A percentile compares a stretch with the other conserved stretches of the same genome.
Evolutionary conservation across 1,140 invertebrate species (phyloP).

Genomic region (Epicauta chinensis): DNA sequence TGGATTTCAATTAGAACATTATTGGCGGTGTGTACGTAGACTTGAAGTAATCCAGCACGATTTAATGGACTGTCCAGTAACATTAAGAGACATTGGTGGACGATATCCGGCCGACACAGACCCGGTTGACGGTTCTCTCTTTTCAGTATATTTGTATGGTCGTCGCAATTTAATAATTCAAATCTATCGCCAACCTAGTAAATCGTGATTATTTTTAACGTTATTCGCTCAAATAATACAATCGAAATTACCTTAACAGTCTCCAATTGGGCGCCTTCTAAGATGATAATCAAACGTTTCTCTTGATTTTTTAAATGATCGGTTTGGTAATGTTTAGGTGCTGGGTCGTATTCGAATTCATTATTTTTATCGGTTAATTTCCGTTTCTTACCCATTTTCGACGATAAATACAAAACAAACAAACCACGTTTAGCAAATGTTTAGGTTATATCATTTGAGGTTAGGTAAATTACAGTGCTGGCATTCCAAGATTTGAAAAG

Average conservation of each 20-base stretch:
- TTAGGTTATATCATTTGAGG: too few species aligned
- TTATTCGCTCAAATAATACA: too few species aligned
- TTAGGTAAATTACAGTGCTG: too few species aligned
- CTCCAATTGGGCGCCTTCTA: conserved; percentile 93
- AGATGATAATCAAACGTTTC: conserved; percentile 86
- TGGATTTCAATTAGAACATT: conserved; percentile 99
- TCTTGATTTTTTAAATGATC: conserved; percentile 71
- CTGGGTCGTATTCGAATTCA: conserved; percentile 60
- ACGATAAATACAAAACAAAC: not conserved
- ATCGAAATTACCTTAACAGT: conserved; percentile 91
- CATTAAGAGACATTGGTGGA: conserved; percentile 94
- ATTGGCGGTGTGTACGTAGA: conserved; percentile 91
- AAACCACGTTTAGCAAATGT: too few species aligned
- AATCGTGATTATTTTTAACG: too few species aligned
- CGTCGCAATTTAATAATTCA: conserved; percentile 91
- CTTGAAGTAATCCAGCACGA: conserved; percentile 78
- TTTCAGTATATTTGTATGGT: conserved; percentile 76
- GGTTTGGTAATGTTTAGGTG: conserved; percentile 60
- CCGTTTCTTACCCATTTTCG: conserved; percentile 59
- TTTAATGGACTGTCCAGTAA: conserved; percentile 95
- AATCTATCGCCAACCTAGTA: conserved; percentile 61
- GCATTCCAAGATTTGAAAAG: not conserved
- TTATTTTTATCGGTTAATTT: conserved; percentile 49
- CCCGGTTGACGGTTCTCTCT: conserved; percentile 81
- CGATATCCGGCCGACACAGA: conserved; percentile 86